Evolutionary conservation across 2,797 vertebrate species (phyloP).

Genomic region (Xerus rutilus): DNA sequence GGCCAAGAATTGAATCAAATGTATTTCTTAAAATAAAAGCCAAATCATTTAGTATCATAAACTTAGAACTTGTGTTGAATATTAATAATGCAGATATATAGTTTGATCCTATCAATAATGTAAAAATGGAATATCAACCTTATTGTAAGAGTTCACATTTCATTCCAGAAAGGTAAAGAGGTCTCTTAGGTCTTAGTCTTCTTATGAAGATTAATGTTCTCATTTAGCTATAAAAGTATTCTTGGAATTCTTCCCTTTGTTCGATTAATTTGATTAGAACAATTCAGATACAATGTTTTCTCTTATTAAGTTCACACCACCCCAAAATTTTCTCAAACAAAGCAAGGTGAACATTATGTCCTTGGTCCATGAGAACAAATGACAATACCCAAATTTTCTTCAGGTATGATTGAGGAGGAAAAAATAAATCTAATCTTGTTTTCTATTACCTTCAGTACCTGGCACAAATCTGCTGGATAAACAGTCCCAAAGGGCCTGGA

Average conservation of each 20-base stretch:
- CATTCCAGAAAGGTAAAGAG: background rate
- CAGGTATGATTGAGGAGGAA: background rate
- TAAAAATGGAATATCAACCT: background rate
- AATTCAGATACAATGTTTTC: conserved; percentile 73
- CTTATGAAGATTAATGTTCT: conserved; percentile 63
- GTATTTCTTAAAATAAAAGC: conserved; percentile 61
- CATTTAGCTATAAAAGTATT: conserved; percentile 72
- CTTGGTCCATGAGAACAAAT: background rate
- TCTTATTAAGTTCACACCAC: conserved; percentile 73
- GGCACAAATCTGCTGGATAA: background rate
- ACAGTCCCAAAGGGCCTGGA: background rate
- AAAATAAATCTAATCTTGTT: background rate
- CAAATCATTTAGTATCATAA: background rate
- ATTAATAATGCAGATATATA: background rate
- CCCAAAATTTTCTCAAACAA: conserved; percentile 68
- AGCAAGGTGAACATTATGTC: conserved; percentile 22
- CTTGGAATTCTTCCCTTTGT: conserved; percentile 82
- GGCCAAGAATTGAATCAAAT: background rate
- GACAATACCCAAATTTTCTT: background rate
- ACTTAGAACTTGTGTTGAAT: background rate
- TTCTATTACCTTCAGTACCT: background rate
- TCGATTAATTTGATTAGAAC: conserved; percentile 79
- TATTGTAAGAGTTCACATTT: conserved; percentile 41
- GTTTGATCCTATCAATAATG: background rate
- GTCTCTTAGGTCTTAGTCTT: conserved; percentile 27